phyloP scores from a whole-genome alignment of 2,888 invertebrate species.

The Drosophila prolongata region DNA sequence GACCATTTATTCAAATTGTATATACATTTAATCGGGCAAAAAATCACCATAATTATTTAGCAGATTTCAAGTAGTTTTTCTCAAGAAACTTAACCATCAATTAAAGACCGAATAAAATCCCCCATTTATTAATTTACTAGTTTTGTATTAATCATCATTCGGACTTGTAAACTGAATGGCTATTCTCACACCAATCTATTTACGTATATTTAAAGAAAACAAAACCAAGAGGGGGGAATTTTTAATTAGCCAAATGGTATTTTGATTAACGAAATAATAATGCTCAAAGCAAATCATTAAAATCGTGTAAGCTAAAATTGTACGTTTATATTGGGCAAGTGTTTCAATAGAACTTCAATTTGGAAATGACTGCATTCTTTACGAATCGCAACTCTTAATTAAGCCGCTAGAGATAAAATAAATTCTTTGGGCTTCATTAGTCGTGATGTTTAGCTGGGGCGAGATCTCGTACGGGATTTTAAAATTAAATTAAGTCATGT shows the following conservation, averaged over 20 bases:
- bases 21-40: no score
- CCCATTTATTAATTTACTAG: background rate
- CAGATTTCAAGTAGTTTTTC: background rate
- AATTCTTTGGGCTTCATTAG: slow-evolving; percentile 65
- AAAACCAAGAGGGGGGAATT: slow-evolving; percentile 55
- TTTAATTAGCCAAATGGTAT: slow-evolving; percentile 69
- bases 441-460: slow-evolving; percentile 5
- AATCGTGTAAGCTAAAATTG: slow-evolving; percentile 36
- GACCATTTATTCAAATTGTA: no score
- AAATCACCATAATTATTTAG: background rate
- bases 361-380: slow-evolving; percentile 65
- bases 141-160: background rate
- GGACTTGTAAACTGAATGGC: background rate
- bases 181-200: slow-evolving; percentile 5
- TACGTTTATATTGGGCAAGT: slow-evolving; percentile 17
- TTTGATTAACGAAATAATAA: slow-evolving; percentile 66
- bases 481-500: slow-evolving; percentile 70
- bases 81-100: background rate
- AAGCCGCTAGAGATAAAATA: slow-evolving; percentile 65
- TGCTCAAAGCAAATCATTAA: slow-evolving; percentile 54
- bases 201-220: slow-evolving; percentile 33
- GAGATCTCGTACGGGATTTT: slow-evolving; percentile 29
- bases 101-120: background rate
- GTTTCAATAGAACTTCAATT: slow-evolving; percentile 35
- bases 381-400: slow-evolving; percentile 58